Base-by-base conservation (phyloP, 2,797 vertebrate species). In the Falco cherrug region DNA sequence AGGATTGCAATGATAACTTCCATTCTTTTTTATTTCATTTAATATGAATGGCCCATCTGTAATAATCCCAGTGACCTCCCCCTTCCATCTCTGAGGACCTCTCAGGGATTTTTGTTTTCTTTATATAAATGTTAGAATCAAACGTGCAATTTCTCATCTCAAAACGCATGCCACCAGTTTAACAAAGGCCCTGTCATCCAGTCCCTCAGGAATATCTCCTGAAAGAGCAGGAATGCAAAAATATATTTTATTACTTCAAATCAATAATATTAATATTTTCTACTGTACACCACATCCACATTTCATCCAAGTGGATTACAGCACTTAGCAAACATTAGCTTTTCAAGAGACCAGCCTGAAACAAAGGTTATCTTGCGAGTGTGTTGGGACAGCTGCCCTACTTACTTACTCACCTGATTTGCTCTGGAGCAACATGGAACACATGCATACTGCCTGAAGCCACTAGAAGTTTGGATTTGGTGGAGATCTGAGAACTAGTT, bases 151-250 rank as follows among this genome's bases (percentile, higher is more conserved):
- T 97, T 79, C 75, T 60, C 57, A 54, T 79, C 71, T 94, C 74
- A 75, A 85, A 95, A 95, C 50, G n/a, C 69, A 37, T 29, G 48
- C 82, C 93, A 77, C 86, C 61, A 90, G 92, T 96, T 97, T 96
- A 95, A 96, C 97, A 97, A 93, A 68, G 78, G 61, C 60, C 37
- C 51, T 60, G 78, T 94, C 89, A 96, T 84, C 71, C 76, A 86
- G 48, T 78, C 92, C 89, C 87, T 91, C 79, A 81, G 67, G 65
- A 91, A 74, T 19, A 15, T 74, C 76, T 91, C 87, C 86, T 80
- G 61, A 91, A 97, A 95, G 75, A 95, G 39, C 26, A 89, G 39
- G n/a, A 96, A 90, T 77, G 84, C 53, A 96, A 68, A 48, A 82
- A 77, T 63, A 84, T 26, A 70, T 54, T 84, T 96, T 41, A 84